Conservation (phyloP, 2,888 invertebrate genomes). For the Euphydryas editha region DNA sequence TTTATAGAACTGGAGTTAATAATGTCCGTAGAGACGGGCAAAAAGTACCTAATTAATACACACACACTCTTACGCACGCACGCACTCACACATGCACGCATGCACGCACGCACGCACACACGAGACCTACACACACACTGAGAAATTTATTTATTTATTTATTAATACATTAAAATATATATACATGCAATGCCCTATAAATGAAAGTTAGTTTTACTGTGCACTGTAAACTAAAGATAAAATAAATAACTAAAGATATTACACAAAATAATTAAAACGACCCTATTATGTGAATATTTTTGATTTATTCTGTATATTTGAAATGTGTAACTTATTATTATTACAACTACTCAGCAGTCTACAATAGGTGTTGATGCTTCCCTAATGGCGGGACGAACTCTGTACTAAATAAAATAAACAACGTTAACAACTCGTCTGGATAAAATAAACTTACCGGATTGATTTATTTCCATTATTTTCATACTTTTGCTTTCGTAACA, state of each 20-base stretch:
- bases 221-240: no score
- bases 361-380: conserved; percentile 50
- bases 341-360: conserved; percentile 45
- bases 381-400: conserved; percentile 46
- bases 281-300: background rate
- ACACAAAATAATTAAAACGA: background rate
- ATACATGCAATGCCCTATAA: no score
- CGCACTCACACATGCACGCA: no score
- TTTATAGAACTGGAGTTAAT: no score
- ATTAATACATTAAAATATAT: no score
- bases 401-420: conserved; percentile 54
- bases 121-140: no score
- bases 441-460: conserved; percentile 52
- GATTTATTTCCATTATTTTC: conserved; percentile 46
- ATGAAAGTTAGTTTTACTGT: no score
- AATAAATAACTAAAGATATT: background rate
- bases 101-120: no score
- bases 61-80: no score
- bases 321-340: conserved; percentile 34
- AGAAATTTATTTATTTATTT: no score
- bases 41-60: no score
- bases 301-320: conserved; percentile 18
- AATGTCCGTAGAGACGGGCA: no score
- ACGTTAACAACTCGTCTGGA: conserved; percentile 49
- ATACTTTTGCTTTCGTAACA: conserved; percentile 31